Evolutionary conservation across 2,888 invertebrate genomes (phyloP), one percentile per base, ranked within the genome.

Genomic region (Abrostola tripartita): DNA sequence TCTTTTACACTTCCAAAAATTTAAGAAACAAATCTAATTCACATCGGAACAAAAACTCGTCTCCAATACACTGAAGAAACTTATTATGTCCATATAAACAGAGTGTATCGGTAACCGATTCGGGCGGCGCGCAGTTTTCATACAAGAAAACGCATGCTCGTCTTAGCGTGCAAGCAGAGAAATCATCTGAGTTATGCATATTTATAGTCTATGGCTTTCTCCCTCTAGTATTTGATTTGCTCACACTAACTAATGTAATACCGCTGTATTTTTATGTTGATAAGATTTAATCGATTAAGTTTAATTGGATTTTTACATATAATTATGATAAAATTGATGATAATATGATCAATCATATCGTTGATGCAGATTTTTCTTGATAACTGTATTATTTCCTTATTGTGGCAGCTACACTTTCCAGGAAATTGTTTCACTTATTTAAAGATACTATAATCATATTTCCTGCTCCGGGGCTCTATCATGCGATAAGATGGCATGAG

Each of bases 181-280:
- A 93, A 93, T 90, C 88, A 79, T 68, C 81, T 1, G 63, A 87
- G 81, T 78, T 84, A 90, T 92, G 90, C 91, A 91, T 92, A 92
- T 92, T 89, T 88, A 92, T 89, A 86, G 70, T 79, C 67, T 85
- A 87, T 88, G 75, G 90, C 92, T 93, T 92, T 92, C 93, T 90
- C 89, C 75, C 84, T 85, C 84, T 83, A 76, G 81, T 82, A 82
- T 81, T 74, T 61, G 75, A 70, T 65, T 68, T 71, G 73, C 68
- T 74, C 57, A 76, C 61, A 75, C 66, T 47, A 66, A 61, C 64
- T 64, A 67, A 61, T 66, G 53, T 59, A 59, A 52, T 55, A 54
- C 35, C 37, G 8, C 14, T 54, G 53, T 51, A 42, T 50, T 53
- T 44, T 9, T n/a, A n/a, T 56, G 57, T 11, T 56, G 56, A 64